Evolutionary conservation across 2,113 vertebrate species (phyloP).

Genomic region (Orycteropus afer): DNA sequence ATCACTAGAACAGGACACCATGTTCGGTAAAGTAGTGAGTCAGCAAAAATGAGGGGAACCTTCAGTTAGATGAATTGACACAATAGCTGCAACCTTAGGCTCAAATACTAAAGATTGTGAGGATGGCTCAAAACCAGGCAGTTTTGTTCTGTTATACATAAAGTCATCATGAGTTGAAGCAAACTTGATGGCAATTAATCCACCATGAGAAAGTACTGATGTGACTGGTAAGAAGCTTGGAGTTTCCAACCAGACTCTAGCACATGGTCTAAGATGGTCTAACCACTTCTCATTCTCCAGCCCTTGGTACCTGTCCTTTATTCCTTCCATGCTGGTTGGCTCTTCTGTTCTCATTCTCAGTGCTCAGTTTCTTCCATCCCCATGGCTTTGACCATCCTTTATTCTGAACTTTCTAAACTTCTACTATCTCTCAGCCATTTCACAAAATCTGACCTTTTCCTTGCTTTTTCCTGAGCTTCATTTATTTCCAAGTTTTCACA

Average conservation of each 20-base stretch:
- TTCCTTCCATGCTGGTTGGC: not conserved
- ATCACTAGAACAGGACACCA: not conserved
- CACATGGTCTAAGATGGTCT: not conserved
- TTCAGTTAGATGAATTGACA: not conserved
- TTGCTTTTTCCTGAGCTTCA: not conserved
- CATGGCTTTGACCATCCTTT: not conserved
- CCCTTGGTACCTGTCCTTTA: not conserved
- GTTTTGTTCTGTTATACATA: not conserved
- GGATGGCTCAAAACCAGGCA: not conserved
- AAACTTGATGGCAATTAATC: not conserved
- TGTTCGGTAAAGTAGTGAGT: not conserved
- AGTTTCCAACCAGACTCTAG: not conserved
- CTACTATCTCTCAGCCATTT: not conserved
- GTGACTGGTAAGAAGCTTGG: not conserved
- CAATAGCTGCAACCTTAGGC: not conserved
- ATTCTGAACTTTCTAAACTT: not conserved
- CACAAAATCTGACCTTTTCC: not conserved
- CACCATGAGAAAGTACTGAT: not conserved
- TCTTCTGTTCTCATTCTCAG: not conserved
- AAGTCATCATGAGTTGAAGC: not conserved
- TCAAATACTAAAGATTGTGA: not conserved
- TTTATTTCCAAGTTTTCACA: not conserved
- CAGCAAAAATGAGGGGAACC: not conserved
- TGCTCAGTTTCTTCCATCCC: not conserved
- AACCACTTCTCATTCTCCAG: not conserved